Percentiles rank a stretch among this genome's conserved stretches.
phyloP scores from a whole-genome alignment of 2,888 invertebrate genomes.

The Blastobasis adustella region DNA sequence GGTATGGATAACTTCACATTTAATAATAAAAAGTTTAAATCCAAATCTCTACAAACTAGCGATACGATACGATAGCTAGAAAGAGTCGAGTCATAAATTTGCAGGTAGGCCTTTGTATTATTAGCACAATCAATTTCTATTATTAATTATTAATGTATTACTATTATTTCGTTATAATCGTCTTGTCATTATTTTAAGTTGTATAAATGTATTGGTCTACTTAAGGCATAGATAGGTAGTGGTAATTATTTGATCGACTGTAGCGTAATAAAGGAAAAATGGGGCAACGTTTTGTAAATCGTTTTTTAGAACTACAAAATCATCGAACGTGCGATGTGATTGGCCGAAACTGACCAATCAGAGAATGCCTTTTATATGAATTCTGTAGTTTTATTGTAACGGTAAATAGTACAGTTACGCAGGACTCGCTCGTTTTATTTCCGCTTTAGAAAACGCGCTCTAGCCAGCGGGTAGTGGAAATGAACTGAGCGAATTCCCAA shows the following conservation, averaged over 20 bases:
- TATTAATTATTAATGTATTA: slow-evolving; percentile 35
- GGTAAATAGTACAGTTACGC: slow-evolving; percentile 10
- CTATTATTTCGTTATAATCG: slow-evolving; percentile 62
- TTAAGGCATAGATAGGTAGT: slow-evolving; percentile 71
- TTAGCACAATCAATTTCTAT: slow-evolving; percentile 65
- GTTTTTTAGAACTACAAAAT: slow-evolving; percentile 1
- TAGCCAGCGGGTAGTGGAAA: slow-evolving; percentile 4
- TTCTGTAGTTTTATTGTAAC: slow-evolving; percentile 5
- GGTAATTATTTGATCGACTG: slow-evolving; percentile 48
- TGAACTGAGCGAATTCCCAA: slow-evolving; percentile 17
- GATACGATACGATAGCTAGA: neutral
- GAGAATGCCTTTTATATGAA: neutral
- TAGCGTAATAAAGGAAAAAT: slow-evolving; percentile 36
- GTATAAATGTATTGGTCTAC: slow-evolving; percentile 69
- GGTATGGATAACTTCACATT: too few relatives aligned
- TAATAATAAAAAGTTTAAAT: too few relatives aligned
- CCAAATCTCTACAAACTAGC: too few relatives aligned
- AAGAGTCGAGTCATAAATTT: slow-evolving; percentile 20
- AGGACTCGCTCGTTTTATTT: slow-evolving; percentile 18
- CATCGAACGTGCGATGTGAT: neutral
- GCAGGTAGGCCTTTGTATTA: slow-evolving; percentile 44
- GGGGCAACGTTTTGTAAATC: slow-evolving; percentile 1
- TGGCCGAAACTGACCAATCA: slow-evolving; percentile 1
- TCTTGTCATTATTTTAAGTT: slow-evolving; percentile 75
- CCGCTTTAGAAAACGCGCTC: slow-evolving; percentile 3